A percentile compares a stretch with the other conserved stretches of the same genome.
Evolutionary conservation across 2,797 vertebrate species (phyloP).

Genomic region (Perodicticus potto): DNA sequence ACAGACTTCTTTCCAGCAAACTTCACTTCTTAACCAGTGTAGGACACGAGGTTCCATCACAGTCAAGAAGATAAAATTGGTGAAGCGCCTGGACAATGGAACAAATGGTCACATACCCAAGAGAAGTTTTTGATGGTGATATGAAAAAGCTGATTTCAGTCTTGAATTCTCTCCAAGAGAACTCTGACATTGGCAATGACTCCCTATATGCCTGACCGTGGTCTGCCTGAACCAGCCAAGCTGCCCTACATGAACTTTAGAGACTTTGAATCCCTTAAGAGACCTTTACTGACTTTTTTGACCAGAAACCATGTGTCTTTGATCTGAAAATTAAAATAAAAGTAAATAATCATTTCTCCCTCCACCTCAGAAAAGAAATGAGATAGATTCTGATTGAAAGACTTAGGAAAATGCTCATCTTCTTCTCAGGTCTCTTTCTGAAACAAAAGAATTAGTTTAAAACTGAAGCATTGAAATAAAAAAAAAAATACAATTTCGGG

Average conservation of each 20-base stretch:
- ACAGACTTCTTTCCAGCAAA: background rate
- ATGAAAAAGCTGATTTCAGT: background rate
- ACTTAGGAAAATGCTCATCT: conserved; percentile 33
- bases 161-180: background rate
- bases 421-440: background rate
- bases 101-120: background rate
- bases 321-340: conserved; percentile 16
- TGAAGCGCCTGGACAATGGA: background rate
- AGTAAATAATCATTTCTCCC: background rate
- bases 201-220: background rate
- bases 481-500: background rate
- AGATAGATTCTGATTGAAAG: background rate
- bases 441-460: conserved; percentile 43
- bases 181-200: background rate
- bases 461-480: background rate
- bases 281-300: background rate
- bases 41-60: background rate
- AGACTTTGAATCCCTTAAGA: background rate
- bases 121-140: background rate
- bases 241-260: background rate
- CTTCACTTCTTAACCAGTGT: background rate
- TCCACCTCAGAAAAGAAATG: background rate
- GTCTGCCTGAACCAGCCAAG: background rate
- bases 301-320: background rate
- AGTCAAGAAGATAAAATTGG: background rate